Evolutionary conservation across 2,113 vertebrate species (phyloP).

Genomic region (Clinocottus analis): DNA sequence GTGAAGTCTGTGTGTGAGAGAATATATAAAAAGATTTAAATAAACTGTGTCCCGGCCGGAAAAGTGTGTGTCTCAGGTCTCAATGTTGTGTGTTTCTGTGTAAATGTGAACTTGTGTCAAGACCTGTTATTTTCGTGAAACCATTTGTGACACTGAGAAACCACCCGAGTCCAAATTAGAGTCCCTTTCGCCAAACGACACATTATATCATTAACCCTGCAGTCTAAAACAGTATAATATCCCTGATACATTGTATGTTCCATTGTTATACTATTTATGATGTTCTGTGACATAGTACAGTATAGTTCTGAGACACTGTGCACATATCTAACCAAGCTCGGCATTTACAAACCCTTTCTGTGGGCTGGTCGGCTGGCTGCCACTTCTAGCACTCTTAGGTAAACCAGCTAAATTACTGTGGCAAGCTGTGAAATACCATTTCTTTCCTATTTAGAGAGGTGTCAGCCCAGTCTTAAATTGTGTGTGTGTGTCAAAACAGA

Average conservation of each 20-base stretch:
- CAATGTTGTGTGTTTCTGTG: slow-evolving; percentile 13
- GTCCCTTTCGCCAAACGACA: slow-evolving; percentile 9
- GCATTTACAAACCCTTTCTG: slow-evolving; percentile 17
- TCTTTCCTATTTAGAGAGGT: slow-evolving; percentile 30
- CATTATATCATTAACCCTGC: slow-evolving; percentile 6
- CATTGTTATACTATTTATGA: slow-evolving; percentile 15
- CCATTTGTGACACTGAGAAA: slow-evolving; percentile 17
- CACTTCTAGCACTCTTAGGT: slow-evolving; percentile 51
- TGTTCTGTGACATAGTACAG: slow-evolving; percentile 24
- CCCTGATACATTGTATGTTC: slow-evolving; percentile 33
- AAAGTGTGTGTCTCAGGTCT: slow-evolving; percentile 12
- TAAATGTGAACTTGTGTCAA: slow-evolving; percentile 9
- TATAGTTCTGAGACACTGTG: not conserved
- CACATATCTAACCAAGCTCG: slow-evolving; percentile 14
- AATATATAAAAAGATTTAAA: not conserved
- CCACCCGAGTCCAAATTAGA: slow-evolving; percentile 13
- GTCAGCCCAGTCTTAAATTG: slow-evolving; percentile 7
- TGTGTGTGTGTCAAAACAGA: slow-evolving; percentile 18
- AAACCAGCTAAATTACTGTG: slow-evolving; percentile 52
- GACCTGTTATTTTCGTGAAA: slow-evolving; percentile 31
- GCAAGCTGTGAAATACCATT: slow-evolving; percentile 49
- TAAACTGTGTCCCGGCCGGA: not conserved
- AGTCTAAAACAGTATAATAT: slow-evolving; percentile 17
- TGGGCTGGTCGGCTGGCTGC: slow-evolving; percentile 11
- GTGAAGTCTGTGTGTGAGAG: not conserved